Conservation (phyloP, 2,113 vertebrate species). For the Benitochromis conjunctus region DNA sequence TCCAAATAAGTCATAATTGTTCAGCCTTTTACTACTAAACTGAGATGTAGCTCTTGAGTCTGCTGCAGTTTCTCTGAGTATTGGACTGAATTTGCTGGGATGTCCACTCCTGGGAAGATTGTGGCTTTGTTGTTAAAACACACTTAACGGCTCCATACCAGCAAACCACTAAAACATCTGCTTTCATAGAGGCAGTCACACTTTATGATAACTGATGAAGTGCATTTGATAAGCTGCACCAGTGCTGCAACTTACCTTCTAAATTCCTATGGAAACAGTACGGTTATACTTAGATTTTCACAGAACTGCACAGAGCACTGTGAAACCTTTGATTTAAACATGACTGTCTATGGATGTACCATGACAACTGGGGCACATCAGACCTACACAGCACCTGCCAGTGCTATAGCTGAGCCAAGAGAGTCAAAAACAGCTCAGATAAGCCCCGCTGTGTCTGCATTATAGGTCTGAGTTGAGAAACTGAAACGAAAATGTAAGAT, state of each 20-base stretch:
- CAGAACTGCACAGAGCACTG: background rate
- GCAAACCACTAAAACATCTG: background rate
- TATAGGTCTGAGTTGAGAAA: background rate
- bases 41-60: background rate
- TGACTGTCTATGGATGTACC: background rate
- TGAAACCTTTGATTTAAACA: background rate
- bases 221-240: background rate
- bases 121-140: background rate
- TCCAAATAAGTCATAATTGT: background rate
- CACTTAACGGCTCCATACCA: background rate
- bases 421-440: background rate
- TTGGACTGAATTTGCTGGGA: background rate
- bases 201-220: background rate
- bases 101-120: background rate
- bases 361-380: background rate
- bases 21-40: background rate
- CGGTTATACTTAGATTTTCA: background rate
- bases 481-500: background rate
- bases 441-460: background rate
- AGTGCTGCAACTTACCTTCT: background rate
- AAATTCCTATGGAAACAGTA: background rate
- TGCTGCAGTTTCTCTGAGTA: background rate
- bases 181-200: background rate
- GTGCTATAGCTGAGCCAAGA: background rate
- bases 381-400: background rate